Conservation (phyloP, 2,888 invertebrate species). For the Patella pellucida region DNA sequence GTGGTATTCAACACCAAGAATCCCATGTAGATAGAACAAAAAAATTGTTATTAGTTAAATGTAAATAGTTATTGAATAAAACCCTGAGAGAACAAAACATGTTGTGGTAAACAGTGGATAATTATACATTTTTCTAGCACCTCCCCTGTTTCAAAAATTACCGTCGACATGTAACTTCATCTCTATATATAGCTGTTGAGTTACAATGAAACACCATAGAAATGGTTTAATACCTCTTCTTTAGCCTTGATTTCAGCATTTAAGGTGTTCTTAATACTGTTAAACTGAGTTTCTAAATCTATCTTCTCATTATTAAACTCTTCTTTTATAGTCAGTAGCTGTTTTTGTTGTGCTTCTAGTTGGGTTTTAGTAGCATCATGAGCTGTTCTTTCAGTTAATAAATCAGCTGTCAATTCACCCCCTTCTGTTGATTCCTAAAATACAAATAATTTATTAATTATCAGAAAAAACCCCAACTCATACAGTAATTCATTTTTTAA, state of each 20-base stretch:
- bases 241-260: conserved; percentile 52
- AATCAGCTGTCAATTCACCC: conserved; percentile 48
- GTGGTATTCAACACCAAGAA: too few relatives aligned
- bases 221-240: conserved; percentile 44
- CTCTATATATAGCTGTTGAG: too few relatives aligned
- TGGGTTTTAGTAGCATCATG: conserved; percentile 60
- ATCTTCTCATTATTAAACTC: conserved; percentile 43
- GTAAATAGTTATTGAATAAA: too few relatives aligned
- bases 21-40: too few relatives aligned
- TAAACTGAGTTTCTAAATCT: conserved; percentile 46
- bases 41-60: too few relatives aligned
- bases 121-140: too few relatives aligned
- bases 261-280: conserved; percentile 38
- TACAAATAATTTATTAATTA: conserved; percentile 22
- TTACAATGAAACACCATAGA: too few relatives aligned
- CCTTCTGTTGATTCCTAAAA: conserved; percentile 36
- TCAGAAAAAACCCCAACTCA: background rate
- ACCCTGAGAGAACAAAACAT: too few relatives aligned
- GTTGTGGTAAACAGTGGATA: too few relatives aligned
- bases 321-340: conserved; percentile 46
- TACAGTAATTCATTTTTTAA: too few relatives aligned
- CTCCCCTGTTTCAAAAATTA: too few relatives aligned
- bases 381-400: conserved; percentile 55
- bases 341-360: conserved; percentile 57
- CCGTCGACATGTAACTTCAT: too few relatives aligned